Conservation (phyloP, 2,113 vertebrate species). For the Leptodactylus fuscus region DNA sequence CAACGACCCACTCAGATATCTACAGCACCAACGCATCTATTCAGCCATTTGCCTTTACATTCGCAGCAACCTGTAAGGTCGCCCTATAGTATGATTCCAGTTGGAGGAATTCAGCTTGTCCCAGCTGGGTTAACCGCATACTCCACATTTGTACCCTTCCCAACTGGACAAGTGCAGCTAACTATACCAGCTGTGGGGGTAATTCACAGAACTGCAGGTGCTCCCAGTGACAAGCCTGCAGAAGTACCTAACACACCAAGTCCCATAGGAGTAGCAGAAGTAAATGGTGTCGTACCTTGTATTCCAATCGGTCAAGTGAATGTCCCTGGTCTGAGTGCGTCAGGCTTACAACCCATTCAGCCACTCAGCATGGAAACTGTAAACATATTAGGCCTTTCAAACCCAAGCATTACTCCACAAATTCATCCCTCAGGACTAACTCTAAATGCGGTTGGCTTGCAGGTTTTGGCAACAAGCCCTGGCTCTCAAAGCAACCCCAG, state of each 20-base stretch:
- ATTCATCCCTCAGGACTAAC: conserved; percentile 83
- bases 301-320: conserved; percentile 87
- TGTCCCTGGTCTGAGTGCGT: conserved; percentile 72
- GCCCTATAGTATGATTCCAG: conserved; percentile 85
- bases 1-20: conserved; percentile 63
- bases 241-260: conserved; percentile 52
- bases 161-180: conserved; percentile 87
- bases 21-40: conserved; percentile 79
- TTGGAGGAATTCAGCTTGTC: conserved; percentile 93
- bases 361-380: conserved; percentile 83
- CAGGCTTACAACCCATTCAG: conserved; percentile 75
- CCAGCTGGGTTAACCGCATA: conserved; percentile 87
- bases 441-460: conserved; percentile 87
- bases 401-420: conserved; percentile 75
- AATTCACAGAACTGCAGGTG: conserved; percentile 82
- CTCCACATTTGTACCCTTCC: conserved; percentile 93
- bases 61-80: conserved; percentile 87
- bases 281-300: conserved; percentile 83
- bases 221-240: conserved; percentile 61
- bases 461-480: conserved; percentile 83
- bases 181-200: conserved; percentile 90
- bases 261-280: conserved; percentile 77
- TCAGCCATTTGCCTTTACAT: conserved; percentile 95
- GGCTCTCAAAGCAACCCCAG: conserved; percentile 75
- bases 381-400: conserved; percentile 86